Evolutionary conservation across 2,888 invertebrate species (phyloP), one percentile per base, ranked within the genome.

Genomic region (Callyntrura guangdongensis): DNA sequence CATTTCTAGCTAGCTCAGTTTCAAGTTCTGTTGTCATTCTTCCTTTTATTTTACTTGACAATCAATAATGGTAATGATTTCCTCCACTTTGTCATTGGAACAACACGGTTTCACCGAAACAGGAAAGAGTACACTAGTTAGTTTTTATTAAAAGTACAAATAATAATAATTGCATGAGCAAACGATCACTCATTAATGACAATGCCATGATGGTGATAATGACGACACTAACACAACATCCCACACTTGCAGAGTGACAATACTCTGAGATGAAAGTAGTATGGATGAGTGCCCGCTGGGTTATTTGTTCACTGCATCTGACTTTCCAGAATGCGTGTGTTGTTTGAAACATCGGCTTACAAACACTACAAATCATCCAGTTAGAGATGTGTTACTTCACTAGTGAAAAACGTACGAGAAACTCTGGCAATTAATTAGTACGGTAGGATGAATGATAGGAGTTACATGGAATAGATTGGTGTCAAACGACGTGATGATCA

Each of bases 101-200:
- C 36, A 36, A 36, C n/a, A n/a, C 36, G 36, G 36, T 6, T 36
- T 36, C 36, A 36, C 2, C 36, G 36, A 36, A 36, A 36, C n/a
- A n/a, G n/a, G n/a, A n/a, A n/a, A n/a, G 36, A 36, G n/a, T 6
- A 36, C 36, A 36, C 36, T 36, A 6, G 36, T 36, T 36, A 36
- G 17, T 69, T 36, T 11, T 69, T 17, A 69, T 69, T 69, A 45
- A 45, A 20, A 14, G 5, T 45, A 45, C 69, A 69, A 69, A 69
- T 45, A 92, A 91, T 92, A 93, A 93, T 93, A 92, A 92, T 92
- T 92, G 89, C 91, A 93, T 89, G 88, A 89, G 92, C 86, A 84
- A 82, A 90, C 91, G 67, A 22, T 67, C 77, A 84, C 53, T 56
- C 36, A 36, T 36, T 36, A 36, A 36, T 4, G 36, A 36, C 36